phyloP scores from a whole-genome alignment of 2,113 vertebrate species.

The Rhea pennata region DNA sequence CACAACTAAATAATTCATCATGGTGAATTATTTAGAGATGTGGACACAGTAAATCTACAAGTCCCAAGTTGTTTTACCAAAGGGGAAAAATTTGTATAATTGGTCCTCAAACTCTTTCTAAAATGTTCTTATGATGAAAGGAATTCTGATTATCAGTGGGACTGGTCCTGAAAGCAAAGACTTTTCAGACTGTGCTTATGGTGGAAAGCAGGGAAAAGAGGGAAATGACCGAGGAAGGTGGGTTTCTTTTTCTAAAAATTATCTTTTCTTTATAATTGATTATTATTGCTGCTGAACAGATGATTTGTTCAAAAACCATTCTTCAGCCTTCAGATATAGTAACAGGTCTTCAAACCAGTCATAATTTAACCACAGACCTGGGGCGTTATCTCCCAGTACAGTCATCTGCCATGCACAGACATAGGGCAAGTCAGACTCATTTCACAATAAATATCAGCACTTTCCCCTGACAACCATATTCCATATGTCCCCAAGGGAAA shows the following conservation, averaged over 20 bases:
- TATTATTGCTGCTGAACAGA: neutral
- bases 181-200: neutral
- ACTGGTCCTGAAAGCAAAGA: neutral
- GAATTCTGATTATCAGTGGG: neutral
- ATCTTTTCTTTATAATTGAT: constrained; percentile 29
- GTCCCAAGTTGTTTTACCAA: constrained; percentile 54
- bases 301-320: neutral
- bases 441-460: neutral
- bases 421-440: neutral
- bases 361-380: constrained; percentile 13
- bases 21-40: constrained; percentile 42
- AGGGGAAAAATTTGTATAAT: constrained; percentile 34
- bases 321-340: neutral
- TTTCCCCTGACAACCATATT: fast-evolving
- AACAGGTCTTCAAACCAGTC: constrained; percentile 6
- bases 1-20: constrained; percentile 57
- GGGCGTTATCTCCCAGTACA: neutral
- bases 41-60: constrained; percentile 50
- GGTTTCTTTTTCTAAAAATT: neutral
- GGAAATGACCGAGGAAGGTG: neutral
- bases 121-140: neutral
- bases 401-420: neutral
- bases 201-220: neutral
- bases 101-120: constrained; percentile 7
- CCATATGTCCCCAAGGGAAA: neutral